phyloP scores from a whole-genome alignment of 2,797 vertebrate genomes.

The Bradypus variegatus region DNA sequence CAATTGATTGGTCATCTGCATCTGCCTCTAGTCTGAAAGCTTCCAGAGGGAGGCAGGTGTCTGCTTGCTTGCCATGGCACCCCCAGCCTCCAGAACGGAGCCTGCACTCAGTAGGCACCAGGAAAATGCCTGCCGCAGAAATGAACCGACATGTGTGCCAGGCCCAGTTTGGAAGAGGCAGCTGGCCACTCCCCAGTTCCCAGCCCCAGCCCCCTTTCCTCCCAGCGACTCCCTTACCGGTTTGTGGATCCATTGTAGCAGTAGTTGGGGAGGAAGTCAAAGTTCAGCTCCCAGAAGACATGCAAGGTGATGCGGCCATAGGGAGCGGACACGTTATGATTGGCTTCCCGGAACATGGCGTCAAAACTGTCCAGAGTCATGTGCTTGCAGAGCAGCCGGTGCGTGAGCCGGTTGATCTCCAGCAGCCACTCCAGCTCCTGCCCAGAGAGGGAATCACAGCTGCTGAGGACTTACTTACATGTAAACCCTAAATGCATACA shows the following conservation, averaged over 20 bases:
- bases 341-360: slow-evolving; percentile 91
- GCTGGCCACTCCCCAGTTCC: not conserved
- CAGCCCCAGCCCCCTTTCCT: rapidly evolving
- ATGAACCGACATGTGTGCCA: not conserved
- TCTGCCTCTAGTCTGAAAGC: not conserved
- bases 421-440: slow-evolving; percentile 90
- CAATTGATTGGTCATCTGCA: rapidly evolving
- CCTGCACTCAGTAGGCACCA: not conserved
- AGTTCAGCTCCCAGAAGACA: slow-evolving; percentile 93
- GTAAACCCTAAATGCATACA: rapidly evolving
- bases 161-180: not conserved
- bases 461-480: not conserved
- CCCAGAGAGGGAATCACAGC: slow-evolving; percentile 38
- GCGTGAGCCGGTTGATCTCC: slow-evolving; percentile 88
- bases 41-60: not conserved
- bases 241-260: slow-evolving; percentile 93
- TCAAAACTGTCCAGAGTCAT: slow-evolving; percentile 91
- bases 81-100: not conserved
- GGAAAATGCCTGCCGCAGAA: not conserved
- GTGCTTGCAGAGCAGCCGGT: slow-evolving; percentile 88
- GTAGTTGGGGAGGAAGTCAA: slow-evolving; percentile 91
- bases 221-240: slow-evolving; percentile 73
- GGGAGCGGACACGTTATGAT: slow-evolving; percentile 88
- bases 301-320: slow-evolving; percentile 90
- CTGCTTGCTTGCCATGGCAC: not conserved